Base-by-base conservation (phyloP, 1,140 invertebrate genomes). In the Octopus sinensis region DNA sequence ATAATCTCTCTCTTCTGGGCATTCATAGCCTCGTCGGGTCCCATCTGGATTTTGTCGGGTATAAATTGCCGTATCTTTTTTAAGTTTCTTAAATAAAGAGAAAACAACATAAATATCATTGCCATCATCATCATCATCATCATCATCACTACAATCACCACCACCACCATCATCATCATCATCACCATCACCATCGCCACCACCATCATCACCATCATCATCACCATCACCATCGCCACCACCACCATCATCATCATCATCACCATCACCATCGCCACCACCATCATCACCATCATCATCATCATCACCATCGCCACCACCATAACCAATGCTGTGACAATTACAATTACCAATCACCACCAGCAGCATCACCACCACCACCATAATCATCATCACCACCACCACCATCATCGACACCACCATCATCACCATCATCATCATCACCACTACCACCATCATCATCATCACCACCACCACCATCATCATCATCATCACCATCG, bases 1-100 rank as follows among this genome's bases (percentile, higher is more conserved):
- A 81, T 91, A 91, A 77, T 91, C 90, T 81, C 89, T 85, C 80
- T 91, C 90, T 81, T 91, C 90, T 13, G 90, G 86, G 85, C 90
- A 91, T 78, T 91, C 90, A 81, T 90, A 91, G 23, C 88, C 90
- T 81, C 86, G 85, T 79, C 88, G 81, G 0, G 85, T 86, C 4
- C 87, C 88, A 54, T 73, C 79, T 6, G 88, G 86, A 80, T 89
- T 89, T 83, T 89, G 88, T 23, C 88, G 80, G 43, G 88, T 89
- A 54, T 84, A 83, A 12, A 53, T 83, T 10, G 89, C 89, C 68
- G 54, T 79, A 54, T 87, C 83, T 80, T 84, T 84, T 78, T 88
- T 87, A 12, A 81, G 78, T 0, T 83, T 83, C 73, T 86, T 68
- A 13, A 53, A 79, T 78, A 82, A 84, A 43, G 80, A 81, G 17